phyloP scores from a whole-genome alignment of 92 coral and sea anemone genomes.

The Palythoa heliodiscus region DNA sequence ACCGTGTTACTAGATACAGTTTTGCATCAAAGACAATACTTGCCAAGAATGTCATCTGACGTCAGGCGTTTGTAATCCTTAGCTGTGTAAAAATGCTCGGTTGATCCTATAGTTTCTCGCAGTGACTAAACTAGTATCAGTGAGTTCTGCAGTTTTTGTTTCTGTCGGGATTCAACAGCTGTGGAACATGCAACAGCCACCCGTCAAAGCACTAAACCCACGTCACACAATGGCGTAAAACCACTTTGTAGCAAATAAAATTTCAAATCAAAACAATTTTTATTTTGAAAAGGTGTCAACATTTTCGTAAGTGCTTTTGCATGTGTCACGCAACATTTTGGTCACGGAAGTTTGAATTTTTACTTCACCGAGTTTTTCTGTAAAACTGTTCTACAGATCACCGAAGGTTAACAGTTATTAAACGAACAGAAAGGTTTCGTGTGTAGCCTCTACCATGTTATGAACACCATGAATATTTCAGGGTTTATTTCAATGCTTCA shows the following conservation, averaged over 20 bases:
- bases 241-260: constrained; percentile 29
- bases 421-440: too few relatives aligned
- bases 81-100: not conserved
- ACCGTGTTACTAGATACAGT: too few relatives aligned
- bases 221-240: constrained; percentile 16
- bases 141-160: not conserved
- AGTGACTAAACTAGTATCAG: not conserved
- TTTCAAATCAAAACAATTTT: constrained; percentile 1
- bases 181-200: constrained; percentile 6
- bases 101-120: too few relatives aligned
- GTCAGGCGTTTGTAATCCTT: too few relatives aligned
- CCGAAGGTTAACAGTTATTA: too few relatives aligned
- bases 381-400: not conserved
- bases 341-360: too few relatives aligned
- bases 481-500: constrained; percentile 11
- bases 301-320: not conserved
- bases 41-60: too few relatives aligned
- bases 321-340: constrained; percentile 1
- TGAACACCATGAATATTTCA: constrained; percentile 35
- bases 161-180: constrained; percentile 3
- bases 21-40: too few relatives aligned
- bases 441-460: not conserved
- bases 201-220: constrained; percentile 9
- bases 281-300: constrained; percentile 5
- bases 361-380: too few relatives aligned